phyloP scores from a whole-genome alignment of 2,113 vertebrate genomes.

The Pampusana beccarii region DNA sequence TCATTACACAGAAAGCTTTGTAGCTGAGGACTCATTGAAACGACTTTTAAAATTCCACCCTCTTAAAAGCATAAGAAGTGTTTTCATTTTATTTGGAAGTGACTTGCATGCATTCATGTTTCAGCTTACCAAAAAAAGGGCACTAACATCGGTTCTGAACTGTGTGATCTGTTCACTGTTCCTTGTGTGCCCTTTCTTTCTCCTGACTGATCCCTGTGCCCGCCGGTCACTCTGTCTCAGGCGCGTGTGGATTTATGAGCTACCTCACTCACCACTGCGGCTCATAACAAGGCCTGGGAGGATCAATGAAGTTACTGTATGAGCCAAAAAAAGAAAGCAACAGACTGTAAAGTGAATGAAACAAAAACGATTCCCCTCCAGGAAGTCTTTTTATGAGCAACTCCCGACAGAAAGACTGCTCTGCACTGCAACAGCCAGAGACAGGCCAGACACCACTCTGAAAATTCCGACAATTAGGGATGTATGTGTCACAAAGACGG shows the following conservation, averaged over 20 bases:
- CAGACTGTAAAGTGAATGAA: not conserved
- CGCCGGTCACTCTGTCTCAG: not conserved
- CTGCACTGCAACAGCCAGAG: not conserved
- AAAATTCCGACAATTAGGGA: not conserved
- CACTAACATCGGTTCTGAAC: not conserved
- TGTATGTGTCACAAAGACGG: fast-evolving
- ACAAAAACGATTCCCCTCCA: not conserved
- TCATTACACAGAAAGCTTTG: not conserved
- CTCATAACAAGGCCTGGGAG: not conserved
- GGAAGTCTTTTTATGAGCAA: not conserved
- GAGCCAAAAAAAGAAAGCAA: not conserved
- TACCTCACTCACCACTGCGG: not conserved
- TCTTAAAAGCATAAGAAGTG: not conserved
- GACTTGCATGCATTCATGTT: fast-evolving
- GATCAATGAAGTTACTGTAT: not conserved
- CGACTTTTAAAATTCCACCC: not conserved
- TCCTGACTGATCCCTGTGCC: not conserved
- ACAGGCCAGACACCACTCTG: not conserved
- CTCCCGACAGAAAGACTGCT: not conserved
- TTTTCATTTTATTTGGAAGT: not conserved
- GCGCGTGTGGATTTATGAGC: not conserved
- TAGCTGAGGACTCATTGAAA: not conserved
- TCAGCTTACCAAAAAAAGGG: not conserved
- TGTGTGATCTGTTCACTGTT: not conserved
- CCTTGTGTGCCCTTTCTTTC: not conserved